A percentile compares a stretch with the other conserved stretches of the same genome.
Conservation (phyloP, 2,797 vertebrate species). For the Notamacropus eugenii region DNA sequence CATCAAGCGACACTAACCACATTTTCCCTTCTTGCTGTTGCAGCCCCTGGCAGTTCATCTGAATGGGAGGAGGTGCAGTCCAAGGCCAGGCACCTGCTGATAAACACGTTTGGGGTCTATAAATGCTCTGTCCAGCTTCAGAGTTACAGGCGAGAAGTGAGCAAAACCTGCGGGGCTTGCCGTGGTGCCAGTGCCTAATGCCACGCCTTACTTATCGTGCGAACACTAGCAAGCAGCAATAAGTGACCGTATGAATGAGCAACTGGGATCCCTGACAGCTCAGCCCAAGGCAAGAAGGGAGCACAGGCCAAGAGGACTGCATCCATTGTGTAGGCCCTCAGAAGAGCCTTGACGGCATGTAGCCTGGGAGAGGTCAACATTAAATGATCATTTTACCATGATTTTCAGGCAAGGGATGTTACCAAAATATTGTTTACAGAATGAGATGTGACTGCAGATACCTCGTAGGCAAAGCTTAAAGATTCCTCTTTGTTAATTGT, state of each 20-base stretch:
- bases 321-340: not conserved
- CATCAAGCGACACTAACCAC: conserved; percentile 42
- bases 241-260: conserved; percentile 74
- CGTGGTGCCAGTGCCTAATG: conserved; percentile 88
- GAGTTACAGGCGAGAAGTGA: conserved; percentile 89
- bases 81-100: conserved; percentile 92
- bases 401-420: conserved; percentile 74
- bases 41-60: conserved; percentile 91
- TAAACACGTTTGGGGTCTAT: conserved; percentile 92
- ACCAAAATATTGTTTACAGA: conserved; percentile 86
- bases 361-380: conserved; percentile 23
- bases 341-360: not conserved
- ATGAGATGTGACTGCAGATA: conserved; percentile 81
- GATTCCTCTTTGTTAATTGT: conserved; percentile 63
- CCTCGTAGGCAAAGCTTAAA: conserved; percentile 82
- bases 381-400: conserved; percentile 58
- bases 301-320: not conserved
- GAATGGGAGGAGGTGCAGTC: conserved; percentile 96
- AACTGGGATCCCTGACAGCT: conserved; percentile 63
- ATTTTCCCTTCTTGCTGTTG: conserved; percentile 72
- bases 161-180: conserved; percentile 89
- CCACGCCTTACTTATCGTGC: conserved; percentile 64
- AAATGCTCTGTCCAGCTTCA: conserved; percentile 96
- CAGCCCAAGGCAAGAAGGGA: conserved; percentile 45
- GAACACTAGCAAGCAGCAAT: conserved; percentile 83